Evolutionary conservation across 2,797 vertebrate species (phyloP), one percentile per base, ranked within the genome.

Genomic region (Lacerta agilis): DNA sequence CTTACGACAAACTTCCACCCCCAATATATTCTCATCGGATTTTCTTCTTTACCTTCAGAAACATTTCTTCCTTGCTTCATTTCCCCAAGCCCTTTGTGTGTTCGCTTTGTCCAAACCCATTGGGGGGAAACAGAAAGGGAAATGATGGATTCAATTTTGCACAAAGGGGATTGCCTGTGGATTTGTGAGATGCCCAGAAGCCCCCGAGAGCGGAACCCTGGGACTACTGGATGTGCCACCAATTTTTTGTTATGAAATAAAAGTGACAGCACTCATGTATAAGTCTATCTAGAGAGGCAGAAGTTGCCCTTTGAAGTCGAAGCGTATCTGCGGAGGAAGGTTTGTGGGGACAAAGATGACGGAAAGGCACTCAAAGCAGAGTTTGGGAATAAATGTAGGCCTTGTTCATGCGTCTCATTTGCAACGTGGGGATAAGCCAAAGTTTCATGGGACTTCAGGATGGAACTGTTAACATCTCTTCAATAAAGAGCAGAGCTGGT

Each of bases 171-270:
- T 18, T 55, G 64, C n/a, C 38, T 72, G 72, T 61, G 72, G 79
- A 82, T 82, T 89, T 78, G 64, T 36, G 15, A 89, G 84, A 86
- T 29, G 29, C 85, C 23, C n/a, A 18, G 8, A 71, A 82, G 45
- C 23, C 72, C 64, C 4, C 13, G 36, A 61, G 73, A 82, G 38
- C 1, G 20, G 69, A 58, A 58, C 61, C 18, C 23, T 61, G 72
- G 72, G 79, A 85, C 36, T 77, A 0, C 1, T 3, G 64, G 25
- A 78, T 18, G 29, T 29, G 45, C 78, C 79, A 38, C 72, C 79
- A 86, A 71, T 33, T 82, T 89, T 72, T 33, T 89, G 79, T 33
- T 71, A 71, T 83, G 72, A 83, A 89, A 72, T 78, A 61, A 61
- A 83, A 86, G 64, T 78, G 72, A 89, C 84, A 85, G 79, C 66